Evolutionary conservation across 2,113 vertebrate species (phyloP).

Genomic region (Promerops cafer): DNA sequence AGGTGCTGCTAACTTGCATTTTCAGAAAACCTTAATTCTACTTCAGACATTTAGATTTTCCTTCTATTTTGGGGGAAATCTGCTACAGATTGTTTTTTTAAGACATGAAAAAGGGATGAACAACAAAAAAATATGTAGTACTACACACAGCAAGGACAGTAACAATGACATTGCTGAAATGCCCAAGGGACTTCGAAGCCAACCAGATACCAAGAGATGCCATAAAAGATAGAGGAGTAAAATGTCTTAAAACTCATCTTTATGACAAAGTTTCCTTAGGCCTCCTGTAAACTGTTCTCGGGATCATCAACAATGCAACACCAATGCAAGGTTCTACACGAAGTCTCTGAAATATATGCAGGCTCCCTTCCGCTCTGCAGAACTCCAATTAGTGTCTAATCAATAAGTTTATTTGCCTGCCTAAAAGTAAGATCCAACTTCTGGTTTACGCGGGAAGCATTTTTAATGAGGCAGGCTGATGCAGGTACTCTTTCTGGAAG

Average conservation of each 20-base stretch:
- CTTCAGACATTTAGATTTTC: neutral
- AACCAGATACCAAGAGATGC: neutral
- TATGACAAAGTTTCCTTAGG: neutral
- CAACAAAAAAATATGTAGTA: neutral
- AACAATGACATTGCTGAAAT: neutral
- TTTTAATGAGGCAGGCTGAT: conserved; percentile 11
- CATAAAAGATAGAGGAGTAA: neutral
- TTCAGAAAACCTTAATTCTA: neutral
- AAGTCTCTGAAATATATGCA: neutral
- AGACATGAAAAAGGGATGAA: neutral
- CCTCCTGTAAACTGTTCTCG: neutral
- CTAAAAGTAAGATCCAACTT: conserved; percentile 30
- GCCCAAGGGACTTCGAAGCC: neutral
- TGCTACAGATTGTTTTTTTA: neutral
- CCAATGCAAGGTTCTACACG: neutral
- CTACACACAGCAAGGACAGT: neutral
- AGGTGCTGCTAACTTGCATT: neutral
- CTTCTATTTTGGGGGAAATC: neutral
- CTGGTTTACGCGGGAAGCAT: neutral
- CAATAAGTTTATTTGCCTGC: conserved; percentile 47
- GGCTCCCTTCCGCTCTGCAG: neutral
- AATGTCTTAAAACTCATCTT: neutral
- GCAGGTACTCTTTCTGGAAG: conserved; percentile 39
- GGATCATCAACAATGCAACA: neutral
- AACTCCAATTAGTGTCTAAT: conserved; percentile 40